Evolutionary conservation across 2,888 invertebrate genomes (phyloP), one percentile per base, ranked within the genome.

Genomic region (Cynaeus angustus): DNA sequence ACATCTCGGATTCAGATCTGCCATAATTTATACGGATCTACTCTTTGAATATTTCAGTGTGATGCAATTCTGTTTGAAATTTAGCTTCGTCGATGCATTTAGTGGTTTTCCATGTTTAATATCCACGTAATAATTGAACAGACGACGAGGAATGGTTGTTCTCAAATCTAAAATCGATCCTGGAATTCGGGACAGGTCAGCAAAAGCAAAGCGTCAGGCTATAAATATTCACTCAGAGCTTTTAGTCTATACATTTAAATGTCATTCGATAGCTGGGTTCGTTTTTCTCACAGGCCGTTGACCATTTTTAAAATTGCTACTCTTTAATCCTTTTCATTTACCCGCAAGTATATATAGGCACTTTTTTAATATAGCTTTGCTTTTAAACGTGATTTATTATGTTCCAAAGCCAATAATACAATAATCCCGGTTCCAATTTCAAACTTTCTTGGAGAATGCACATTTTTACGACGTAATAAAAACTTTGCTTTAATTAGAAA

Each of bases 231-330:
- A 59, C 66, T 41, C 26, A 41, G 58, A 59, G 66, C 66, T 66
- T 66, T 66, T 59, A 59, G 59, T 48, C 66, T 66, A 59, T 59
- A 59, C 66, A 66, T 59, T 66, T 50, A 66, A 66, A 66, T 66
- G 66, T 66, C 66, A 66, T 46, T 62, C 50, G 33, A 37, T 62
- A 59, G 59, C 30, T 14, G 38, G 12, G 21, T 41, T 56, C 41
- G 41, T 43, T 53, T 53, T 56, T 38, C 37, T 55, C 26, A 12
- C 41, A 41, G 16, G 21, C 38, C 55, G 55, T 13, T 38, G 55
- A 12, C 38, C 30, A 53, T 53, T 37, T 53, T 53, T 53, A 30
- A 33, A 30, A 33, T 8, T 33, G 33, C 6, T 53, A 14, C 14
- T 33, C 13, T 53, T 53, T 30, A 28, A 28, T n/a, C 48, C 28